Base-by-base conservation (phyloP, 2,113 vertebrate species). In the Microcebus tavaratra region DNA sequence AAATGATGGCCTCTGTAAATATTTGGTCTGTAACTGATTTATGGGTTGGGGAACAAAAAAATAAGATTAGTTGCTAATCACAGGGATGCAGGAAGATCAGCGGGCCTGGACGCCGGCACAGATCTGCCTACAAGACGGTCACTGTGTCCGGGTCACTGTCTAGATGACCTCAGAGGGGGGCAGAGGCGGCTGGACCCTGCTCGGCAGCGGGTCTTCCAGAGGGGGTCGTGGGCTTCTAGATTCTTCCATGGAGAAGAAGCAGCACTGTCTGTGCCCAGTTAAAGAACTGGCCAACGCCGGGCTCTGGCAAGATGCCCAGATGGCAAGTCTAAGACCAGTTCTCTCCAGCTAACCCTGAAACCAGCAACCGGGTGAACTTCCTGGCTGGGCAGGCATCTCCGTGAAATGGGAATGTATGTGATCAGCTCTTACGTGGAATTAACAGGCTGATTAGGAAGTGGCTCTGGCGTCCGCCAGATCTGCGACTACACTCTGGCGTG, bases 1-100 rank as follows among this genome's bases (percentile, higher is more conserved):
- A 99, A 99, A 99, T 98, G 98, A 98, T 98, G 97, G 98, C 98
- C 57, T 21, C 88, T 17, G 98, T 98, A 99, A 99, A 98, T 99
- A 98, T 98, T 98, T 98, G 98, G 94, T 98, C 98, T 98, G 98
- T 98, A 98, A 98, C 98, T 98, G 98, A 99, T 99, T 99, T 99
- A 99, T 99, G 98, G 97, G 95, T 96, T 67, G 78, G 83, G 97
- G 97, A 96, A 97, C 96, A 97, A 98, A 98, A 98, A 98, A 98
- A 98, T 34, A 95, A 98, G 97, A 98, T 98, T 98, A 98, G 97
- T 96, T 57, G 73, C 97, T 99, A 98, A 98, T 98, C 94, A 97
- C 80, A 78, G 95, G 29, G 10, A 95, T 87, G 96, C 97, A 97
- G 98, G 98, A 97, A 98, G 85, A 27, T 6, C 80, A 94, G 75